Evolutionary conservation across 2,888 invertebrate species (phyloP).

Genomic region (Platypus cylindrus): DNA sequence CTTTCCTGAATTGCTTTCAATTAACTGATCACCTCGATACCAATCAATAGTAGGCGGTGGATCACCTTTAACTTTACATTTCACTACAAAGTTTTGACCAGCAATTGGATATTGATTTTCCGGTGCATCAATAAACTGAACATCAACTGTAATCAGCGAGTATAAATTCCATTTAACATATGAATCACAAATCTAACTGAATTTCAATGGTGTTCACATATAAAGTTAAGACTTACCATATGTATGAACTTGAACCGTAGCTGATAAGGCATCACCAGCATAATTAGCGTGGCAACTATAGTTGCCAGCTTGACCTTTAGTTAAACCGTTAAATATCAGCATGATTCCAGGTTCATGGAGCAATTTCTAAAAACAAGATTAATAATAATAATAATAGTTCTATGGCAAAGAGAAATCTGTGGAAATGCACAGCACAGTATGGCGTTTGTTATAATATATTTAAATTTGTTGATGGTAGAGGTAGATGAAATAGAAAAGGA

Average conservation of each 20-base stretch:
- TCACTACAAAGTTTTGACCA: constrained; percentile 61
- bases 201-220: not conserved
- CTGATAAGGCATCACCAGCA: constrained; percentile 53
- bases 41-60: constrained; percentile 79
- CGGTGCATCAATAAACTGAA: constrained; percentile 75
- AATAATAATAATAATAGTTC: too few relatives aligned
- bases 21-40: constrained; percentile 63
- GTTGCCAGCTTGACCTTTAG: constrained; percentile 63
- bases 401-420: too few relatives aligned
- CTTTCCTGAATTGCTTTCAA: constrained; percentile 51
- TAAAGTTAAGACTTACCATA: constrained; percentile 50
- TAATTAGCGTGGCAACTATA: constrained; percentile 77
- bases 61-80: constrained; percentile 74
- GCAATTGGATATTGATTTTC: constrained; percentile 69
- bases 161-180: too few relatives aligned
- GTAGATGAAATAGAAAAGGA: too few relatives aligned
- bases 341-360: constrained; percentile 45
- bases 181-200: too few relatives aligned
- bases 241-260: constrained; percentile 57
- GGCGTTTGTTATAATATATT: too few relatives aligned
- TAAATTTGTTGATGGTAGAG: too few relatives aligned
- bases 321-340: constrained; percentile 61
- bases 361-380: constrained; percentile 18
- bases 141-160: constrained; percentile 68
- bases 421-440: too few relatives aligned